Evolutionary conservation across 2,113 vertebrate genomes (phyloP), one percentile per base, ranked within the genome.

Genomic region (Brachyhypopomus occidentalis): DNA sequence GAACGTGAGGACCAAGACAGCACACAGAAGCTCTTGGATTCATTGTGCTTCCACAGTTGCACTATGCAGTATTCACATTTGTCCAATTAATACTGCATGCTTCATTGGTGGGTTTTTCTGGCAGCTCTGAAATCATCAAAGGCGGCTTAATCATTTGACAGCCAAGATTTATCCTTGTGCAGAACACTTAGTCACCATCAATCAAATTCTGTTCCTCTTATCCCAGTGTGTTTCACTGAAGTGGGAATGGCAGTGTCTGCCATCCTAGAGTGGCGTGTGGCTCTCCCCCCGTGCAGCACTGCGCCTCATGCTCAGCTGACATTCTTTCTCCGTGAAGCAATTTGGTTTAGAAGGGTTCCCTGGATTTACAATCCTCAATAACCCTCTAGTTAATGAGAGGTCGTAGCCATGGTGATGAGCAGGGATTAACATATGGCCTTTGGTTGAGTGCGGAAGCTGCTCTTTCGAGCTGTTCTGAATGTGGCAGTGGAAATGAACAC

Each of bases 321-420:
- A 78, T 72, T 80, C 74, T 66, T 41, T 63, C 70, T 71, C 62
- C 38, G 30, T 74, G 62, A 76, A 81, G 79, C 36, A 70, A 83
- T 78, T 59, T 72, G 72, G 41, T 75, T 75, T 75, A 72, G 66
- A 73, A 83, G 67, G 64, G 70, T 56, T 45, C 71, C 45, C 30
- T 74, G 70, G 78, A 71, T 36, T 58, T 77, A 80, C 66, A 64
- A 80, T 74, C 70, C 58, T 63, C 66, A 25, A 72, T 69, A 74
- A 20, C 70, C 34, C 70, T 59, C 64, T 67, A 74, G 70, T 80
- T 78, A 74, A 77, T 17, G 64, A 78, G 72, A 59, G 82, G 77
- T 79, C 55, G 82, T 84, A 75, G 56, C 64, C 77, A 84, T 80
- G 82, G 82, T 9, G 72, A 84, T 63, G 77, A 62, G 23, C 72